Evolutionary conservation across 2,888 invertebrate genomes (phyloP), one percentile per base, ranked within the genome.

Genomic region (Glyphotaelius pellucidus): DNA sequence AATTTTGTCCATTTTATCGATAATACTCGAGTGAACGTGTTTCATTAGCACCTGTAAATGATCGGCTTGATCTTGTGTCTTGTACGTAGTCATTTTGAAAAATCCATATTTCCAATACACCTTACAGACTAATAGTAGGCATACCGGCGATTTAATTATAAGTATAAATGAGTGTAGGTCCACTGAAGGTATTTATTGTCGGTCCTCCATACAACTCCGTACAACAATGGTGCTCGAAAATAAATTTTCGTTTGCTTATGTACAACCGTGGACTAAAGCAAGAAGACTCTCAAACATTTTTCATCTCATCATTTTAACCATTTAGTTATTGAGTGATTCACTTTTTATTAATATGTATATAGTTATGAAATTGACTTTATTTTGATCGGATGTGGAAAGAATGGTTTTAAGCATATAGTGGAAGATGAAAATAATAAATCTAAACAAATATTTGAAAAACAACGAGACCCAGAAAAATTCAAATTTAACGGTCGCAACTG

Each of bases 91-190:
- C 9, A 67, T 25, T 67, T 67, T 9, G 25, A 19, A n/a, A n/a
- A 4, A 19, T 25, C 67, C 19, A 12, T 19, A 52, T 67, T 92
- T 87, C 81, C 87, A 87, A 90, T 92, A 81, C 88, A 88, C 90
- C 81, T 81, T 92, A 67, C 88, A 90, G 81, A 87, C 42, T 81
- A 92, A 92, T 92, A 92, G 90, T 90, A 90, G 80, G 67, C 67
- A 91, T 92, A 86, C 91, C 86, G 87, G 91, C 86, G 86, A 90
- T 92, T 91, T 92, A 92, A 92, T 92, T 92, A 91, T 91, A 80
- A 90, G 87, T 91, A 80, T 38, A 89, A 89, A 80, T 89, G 79
- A 79, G 80, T 89, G 80, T 89, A 89, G 67, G 87, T 80, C 84
- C 42, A 90, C 47, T 86, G 90, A 80, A 42, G 90, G 80, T 52